A percentile compares a stretch with the other conserved stretches of the same genome.
Conservation (phyloP, 1,140 invertebrate species). For the Reticulitermes speratus region DNA sequence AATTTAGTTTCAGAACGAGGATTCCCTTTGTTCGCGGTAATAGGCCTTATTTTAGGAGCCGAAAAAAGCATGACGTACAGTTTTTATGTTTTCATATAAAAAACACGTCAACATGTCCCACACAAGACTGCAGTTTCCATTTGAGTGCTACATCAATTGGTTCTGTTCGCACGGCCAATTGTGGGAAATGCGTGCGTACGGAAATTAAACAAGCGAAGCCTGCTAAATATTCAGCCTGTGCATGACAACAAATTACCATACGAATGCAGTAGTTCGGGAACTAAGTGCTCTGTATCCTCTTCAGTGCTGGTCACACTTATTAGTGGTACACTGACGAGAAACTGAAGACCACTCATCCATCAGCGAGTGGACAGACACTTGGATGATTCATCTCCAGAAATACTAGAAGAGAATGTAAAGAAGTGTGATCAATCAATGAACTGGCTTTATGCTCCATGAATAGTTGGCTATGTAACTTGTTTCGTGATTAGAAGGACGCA, state of each 20-base stretch:
- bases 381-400: not conserved
- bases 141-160: not conserved
- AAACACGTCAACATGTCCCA: not conserved
- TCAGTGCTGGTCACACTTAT: not conserved
- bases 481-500: not conserved
- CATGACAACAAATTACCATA: not conserved
- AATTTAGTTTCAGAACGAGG: too few relatives aligned
- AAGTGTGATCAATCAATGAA: not conserved
- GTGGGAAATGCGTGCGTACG: not conserved
- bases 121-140: not conserved
- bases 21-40: too few relatives aligned
- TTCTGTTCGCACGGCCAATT: not conserved
- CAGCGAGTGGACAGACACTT: not conserved
- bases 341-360: not conserved
- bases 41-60: too few relatives aligned
- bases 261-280: not conserved
- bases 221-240: not conserved
- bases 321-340: not conserved
- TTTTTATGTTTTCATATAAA: too few relatives aligned
- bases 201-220: conserved; percentile 1
- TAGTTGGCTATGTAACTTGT: not conserved
- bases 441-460: not conserved
- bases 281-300: not conserved
- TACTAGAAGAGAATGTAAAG: not conserved
- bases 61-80: too few relatives aligned